Percentiles rank a stretch among this genome's conserved stretches.
Evolutionary conservation across 2,113 vertebrate species (phyloP).

Genomic region (Callionymus lyra): DNA sequence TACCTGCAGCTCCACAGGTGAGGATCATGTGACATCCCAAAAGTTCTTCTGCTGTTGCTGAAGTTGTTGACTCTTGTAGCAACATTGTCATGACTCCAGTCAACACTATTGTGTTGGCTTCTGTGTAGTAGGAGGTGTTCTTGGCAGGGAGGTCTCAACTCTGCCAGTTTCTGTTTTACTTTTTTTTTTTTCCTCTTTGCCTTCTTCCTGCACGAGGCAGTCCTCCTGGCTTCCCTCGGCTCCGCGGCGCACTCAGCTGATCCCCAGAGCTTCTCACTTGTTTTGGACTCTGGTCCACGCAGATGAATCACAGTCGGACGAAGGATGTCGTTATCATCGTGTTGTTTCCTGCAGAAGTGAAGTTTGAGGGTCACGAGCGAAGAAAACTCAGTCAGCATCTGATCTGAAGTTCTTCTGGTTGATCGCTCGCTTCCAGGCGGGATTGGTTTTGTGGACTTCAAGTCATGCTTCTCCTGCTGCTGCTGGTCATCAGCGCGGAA

Average conservation of each 20-base stretch:
- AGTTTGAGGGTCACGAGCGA: slow-evolving; percentile 1
- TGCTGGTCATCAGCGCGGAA: slow-evolving; percentile 23
- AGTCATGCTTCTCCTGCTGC: slow-evolving; percentile 29
- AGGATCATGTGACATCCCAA: too few species aligned
- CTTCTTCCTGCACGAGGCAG: slow-evolving; percentile 15
- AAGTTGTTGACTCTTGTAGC: too few species aligned
- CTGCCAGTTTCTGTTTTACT: slow-evolving; percentile 25
- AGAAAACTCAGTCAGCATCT: not conserved
- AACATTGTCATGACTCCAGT: too few species aligned
- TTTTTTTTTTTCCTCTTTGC: not conserved
- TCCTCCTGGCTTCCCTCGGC: slow-evolving; percentile 4
- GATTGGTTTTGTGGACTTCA: slow-evolving; percentile 8
- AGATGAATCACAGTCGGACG: not conserved
- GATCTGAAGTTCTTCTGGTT: not conserved
- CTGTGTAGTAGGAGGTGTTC: slow-evolving; percentile 4
- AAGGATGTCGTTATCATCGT: slow-evolving; percentile 21
- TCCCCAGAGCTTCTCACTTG: slow-evolving; percentile 2
- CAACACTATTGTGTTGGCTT: too few species aligned
- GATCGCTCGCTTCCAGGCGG: not conserved
- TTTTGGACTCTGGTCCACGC: not conserved
- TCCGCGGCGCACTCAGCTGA: not conserved
- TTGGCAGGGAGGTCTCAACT: slow-evolving; percentile 40
- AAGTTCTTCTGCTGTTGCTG: too few species aligned
- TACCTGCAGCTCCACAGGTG: too few species aligned
- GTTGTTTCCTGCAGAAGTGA: slow-evolving; percentile 23